Evolutionary conservation across 2,113 vertebrate species (phyloP).

Genomic region (Mesoclemmys tuberculata): DNA sequence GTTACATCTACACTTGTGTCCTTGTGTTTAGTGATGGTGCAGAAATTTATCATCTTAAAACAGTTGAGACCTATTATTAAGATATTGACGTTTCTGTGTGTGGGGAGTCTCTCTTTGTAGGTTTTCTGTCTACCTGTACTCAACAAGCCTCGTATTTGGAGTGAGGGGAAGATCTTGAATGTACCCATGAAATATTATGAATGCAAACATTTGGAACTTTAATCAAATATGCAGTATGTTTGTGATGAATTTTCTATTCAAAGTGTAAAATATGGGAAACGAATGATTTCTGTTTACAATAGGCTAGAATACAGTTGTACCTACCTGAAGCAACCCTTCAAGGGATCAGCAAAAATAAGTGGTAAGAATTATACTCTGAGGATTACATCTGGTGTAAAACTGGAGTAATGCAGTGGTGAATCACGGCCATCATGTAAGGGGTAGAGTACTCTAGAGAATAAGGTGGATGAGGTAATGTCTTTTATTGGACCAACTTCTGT

Average conservation of each 20-base stretch:
- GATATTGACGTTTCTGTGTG: neutral
- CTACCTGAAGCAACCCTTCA: neutral
- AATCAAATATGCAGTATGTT: neutral
- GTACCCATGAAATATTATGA: neutral
- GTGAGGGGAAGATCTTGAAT: neutral
- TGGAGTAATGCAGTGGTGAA: neutral
- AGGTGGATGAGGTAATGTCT: neutral
- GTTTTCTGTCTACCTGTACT: neutral
- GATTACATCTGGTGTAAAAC: conserved; percentile 7
- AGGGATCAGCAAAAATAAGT: neutral
- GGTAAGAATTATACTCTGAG: neutral
- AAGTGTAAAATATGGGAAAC: neutral
- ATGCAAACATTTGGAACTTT: neutral
- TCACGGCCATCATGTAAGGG: conserved; percentile 14
- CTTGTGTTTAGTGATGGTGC: neutral
- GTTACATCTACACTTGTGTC: neutral
- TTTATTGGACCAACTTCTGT: neutral
- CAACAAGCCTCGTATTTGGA: neutral
- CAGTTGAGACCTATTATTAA: neutral
- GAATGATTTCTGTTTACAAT: accelerated
- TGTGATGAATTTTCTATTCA: too few species aligned
- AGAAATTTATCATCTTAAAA: neutral
- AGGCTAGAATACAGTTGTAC: neutral
- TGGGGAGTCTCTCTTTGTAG: neutral
- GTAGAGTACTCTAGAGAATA: neutral